phyloP scores from a whole-genome alignment of 1,140 invertebrate genomes.

The Drosophila elegans region DNA sequence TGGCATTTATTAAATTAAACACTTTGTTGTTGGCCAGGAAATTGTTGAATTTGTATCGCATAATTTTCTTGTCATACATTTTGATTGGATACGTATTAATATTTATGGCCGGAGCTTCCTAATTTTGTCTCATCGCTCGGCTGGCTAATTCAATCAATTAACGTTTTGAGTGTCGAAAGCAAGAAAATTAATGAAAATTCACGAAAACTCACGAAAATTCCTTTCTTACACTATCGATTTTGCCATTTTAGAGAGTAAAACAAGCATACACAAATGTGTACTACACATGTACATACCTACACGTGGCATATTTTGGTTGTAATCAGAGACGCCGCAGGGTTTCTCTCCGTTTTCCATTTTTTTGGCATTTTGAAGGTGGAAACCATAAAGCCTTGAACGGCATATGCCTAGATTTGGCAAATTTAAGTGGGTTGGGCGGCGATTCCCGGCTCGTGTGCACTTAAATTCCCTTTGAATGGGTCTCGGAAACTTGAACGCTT shows the following conservation, averaged over 20 bases:
- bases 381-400: conserved; percentile 61
- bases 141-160: conserved; percentile 71
- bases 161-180: conserved; percentile 27
- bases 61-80: conserved; percentile 79
- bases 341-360: conserved; percentile 19
- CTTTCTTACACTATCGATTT: conserved; percentile 64
- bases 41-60: conserved; percentile 64
- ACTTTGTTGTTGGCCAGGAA: conserved; percentile 13
- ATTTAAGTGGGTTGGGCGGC: conserved; percentile 36
- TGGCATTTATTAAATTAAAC: conserved; percentile 53
- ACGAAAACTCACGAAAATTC: conserved; percentile 31
- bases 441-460: conserved; percentile 15
- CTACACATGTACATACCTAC: conserved; percentile 5
- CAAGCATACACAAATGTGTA: conserved; percentile 5
- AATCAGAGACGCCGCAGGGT: conserved; percentile 62
- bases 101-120: conserved; percentile 65
- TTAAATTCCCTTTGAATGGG: conserved; percentile 36
- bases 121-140: conserved; percentile 31
- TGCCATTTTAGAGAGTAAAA: conserved; percentile 38
- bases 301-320: conserved; percentile 48
- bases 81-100: conserved; percentile 68
- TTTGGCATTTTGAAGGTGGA: conserved; percentile 43
- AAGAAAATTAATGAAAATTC: background rate
- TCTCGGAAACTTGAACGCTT: conserved; percentile 31
- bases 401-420: conserved; percentile 70